Evolutionary conservation across 1,140 invertebrate genomes (phyloP), one percentile per base, ranked within the genome.

Genomic region (Teleogryllus occipitalis): DNA sequence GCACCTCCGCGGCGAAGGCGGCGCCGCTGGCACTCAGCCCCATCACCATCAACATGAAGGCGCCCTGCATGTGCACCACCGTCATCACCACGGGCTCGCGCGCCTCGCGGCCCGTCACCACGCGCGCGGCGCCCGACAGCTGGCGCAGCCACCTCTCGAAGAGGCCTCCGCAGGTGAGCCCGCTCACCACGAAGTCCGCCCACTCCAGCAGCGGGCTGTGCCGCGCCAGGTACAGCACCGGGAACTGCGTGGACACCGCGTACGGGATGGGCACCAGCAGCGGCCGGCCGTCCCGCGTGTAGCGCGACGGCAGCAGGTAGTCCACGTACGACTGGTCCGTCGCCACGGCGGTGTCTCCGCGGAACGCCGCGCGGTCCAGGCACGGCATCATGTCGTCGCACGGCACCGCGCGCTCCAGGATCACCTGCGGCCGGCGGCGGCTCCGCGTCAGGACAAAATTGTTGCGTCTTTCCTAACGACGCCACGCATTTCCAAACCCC

Each of bases 61-160:
- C 18, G 22, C 74, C 74, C 74, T 75, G 74, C 8, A n/a, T 46
- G 74, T 75, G 74, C 74, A 75, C 74, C 15, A 75, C 22, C 74
- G 74, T 75, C 74, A 75, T 4, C 8, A 75, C 18, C 22, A 27
- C 74, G 5, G 74, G 74, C 74, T 75, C 74, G 74, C 46, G 22
- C 74, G 22, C 5, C 7, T 75, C 74, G 15, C 74, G 74, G 74
- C 46, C 22, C 15, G 74, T 46, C 22, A 5, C 22, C 0, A 27
- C 74, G 15, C 22, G 74, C 8, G 5, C 5, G 15, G 12, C 8
- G 8, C 74, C 22, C 74, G 22, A 46, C 15, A n/a, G 22, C 22
- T 75, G 22, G 8, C 18, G 22, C 74, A 22, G 46, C 4, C 74
- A 5, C 4, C 8, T 75, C 15, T n/a, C 18, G 8, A 75, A 22